A percentile compares a stretch with the other conserved stretches of the same genome.
These are phyloP conservation scores for Coelopa pilipes DNA, from an alignment of 2,888 invertebrate genomes.

Conservation along the genomic window DNA sequence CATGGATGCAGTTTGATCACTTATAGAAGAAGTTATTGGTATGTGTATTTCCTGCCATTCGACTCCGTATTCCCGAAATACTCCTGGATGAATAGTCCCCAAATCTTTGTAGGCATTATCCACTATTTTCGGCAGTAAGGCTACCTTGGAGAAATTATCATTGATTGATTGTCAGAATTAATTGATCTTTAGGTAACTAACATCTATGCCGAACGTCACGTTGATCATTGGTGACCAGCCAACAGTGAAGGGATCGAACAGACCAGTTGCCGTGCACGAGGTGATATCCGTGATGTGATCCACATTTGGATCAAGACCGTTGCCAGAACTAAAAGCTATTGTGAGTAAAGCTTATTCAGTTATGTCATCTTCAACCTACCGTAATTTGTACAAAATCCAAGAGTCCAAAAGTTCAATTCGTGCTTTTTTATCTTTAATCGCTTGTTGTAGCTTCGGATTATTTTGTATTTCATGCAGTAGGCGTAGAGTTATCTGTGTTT, in stretches of 20 bases:
- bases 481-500: conserved; percentile 78
- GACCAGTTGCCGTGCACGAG: conserved; percentile 89
- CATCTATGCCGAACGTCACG: conserved; percentile 75
- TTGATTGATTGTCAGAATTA: background rate
- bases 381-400: conserved; percentile 90
- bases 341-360: background rate
- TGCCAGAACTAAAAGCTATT: conserved; percentile 53
- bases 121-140: conserved; percentile 83
- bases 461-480: conserved; percentile 83
- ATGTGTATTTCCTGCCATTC: conserved; percentile 68
- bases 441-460: conserved; percentile 75
- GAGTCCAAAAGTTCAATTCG: conserved; percentile 92
- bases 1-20: conserved; percentile 86
- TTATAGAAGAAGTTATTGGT: conserved; percentile 72
- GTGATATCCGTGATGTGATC: conserved; percentile 88
- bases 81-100: conserved; percentile 73
- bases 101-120: conserved; percentile 79
- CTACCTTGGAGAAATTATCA: conserved; percentile 67
- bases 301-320: conserved; percentile 49
- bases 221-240: conserved; percentile 80
- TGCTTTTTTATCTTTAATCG: conserved; percentile 73
- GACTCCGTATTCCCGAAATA: conserved; percentile 74
- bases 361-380: conserved; percentile 42
- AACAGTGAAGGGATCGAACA: conserved; percentile 92
- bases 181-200: conserved; percentile 34